Evolutionary conservation across 2,888 invertebrate species (phyloP).

Genomic region (Hydraecia micacea): DNA sequence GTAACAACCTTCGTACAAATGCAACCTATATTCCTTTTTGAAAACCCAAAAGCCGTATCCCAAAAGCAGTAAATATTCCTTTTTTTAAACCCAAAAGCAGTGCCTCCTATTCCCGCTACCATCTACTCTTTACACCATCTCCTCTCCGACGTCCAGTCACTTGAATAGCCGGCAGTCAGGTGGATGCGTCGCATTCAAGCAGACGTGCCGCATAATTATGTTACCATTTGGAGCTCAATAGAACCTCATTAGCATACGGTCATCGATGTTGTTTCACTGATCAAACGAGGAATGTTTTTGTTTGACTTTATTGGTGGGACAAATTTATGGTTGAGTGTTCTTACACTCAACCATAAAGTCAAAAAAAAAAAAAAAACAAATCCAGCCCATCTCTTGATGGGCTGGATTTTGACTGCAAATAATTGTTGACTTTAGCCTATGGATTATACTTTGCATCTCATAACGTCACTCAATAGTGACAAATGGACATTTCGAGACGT

Average conservation of each 20-base stretch:
- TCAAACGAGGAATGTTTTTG: constrained; percentile 52
- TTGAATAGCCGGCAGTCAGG: constrained; percentile 70
- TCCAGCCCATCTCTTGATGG: too few species aligned
- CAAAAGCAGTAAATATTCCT: background rate
- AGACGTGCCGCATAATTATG: constrained; percentile 80
- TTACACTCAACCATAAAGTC: too few species aligned
- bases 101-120: constrained; percentile 23
- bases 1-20: background rate
- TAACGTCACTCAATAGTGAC: background rate
- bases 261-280: constrained; percentile 56
- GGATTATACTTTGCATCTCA: background rate
- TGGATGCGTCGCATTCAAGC: constrained; percentile 71
- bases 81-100: background rate
- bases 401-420: background rate
- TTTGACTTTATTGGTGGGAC: constrained; percentile 45
- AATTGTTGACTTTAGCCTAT: background rate
- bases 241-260: constrained; percentile 77
- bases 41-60: background rate
- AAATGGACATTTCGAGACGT: background rate
- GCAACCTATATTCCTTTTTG: background rate
- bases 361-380: too few species aligned
- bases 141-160: constrained; percentile 57
- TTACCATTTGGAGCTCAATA: constrained; percentile 76
- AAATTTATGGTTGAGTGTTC: constrained; percentile 24
- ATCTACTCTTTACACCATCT: constrained; percentile 33